A percentile compares a stretch with the other conserved stretches of the same genome.
These are phyloP conservation scores for Salvelinus sp. DNA, from an alignment of 2,113 vertebrate genomes.

Conservation along the genomic window DNA sequence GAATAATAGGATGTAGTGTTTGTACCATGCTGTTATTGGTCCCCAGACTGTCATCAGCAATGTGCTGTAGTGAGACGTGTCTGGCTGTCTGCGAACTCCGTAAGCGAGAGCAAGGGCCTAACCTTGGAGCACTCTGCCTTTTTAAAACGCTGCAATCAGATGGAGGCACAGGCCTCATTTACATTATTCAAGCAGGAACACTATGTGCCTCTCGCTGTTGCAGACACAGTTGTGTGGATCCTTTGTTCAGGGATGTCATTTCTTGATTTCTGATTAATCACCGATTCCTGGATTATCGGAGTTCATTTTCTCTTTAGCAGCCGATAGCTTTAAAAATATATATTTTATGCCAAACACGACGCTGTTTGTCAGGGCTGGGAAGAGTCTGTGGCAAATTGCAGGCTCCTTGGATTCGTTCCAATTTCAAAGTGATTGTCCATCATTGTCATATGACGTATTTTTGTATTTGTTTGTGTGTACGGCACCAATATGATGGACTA, in stretches of 20 bases:
- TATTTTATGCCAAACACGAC: background rate
- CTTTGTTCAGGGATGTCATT: background rate
- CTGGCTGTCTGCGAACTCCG: background rate
- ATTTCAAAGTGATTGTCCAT: background rate
- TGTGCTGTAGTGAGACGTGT: background rate
- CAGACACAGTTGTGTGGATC: background rate
- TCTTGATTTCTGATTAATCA: background rate
- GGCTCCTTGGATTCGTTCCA: too few species aligned
- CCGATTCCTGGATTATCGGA: background rate
- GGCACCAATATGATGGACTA: background rate
- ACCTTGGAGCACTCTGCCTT: background rate
- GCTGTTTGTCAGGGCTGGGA: background rate
- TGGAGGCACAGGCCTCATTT: background rate
- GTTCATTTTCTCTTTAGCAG: background rate
- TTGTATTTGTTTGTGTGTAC: background rate
- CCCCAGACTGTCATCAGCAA: slow-evolving; percentile 22
- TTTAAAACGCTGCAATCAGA: slow-evolving; percentile 16
- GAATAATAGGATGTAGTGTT: slow-evolving; percentile 10
- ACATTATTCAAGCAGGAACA: background rate
- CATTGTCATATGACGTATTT: background rate
- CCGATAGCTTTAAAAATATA: background rate
- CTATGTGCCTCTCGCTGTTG: background rate
- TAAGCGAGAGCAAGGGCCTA: background rate
- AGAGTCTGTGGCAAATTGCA: background rate
- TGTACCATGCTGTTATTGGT: slow-evolving; percentile 4